Conservation (phyloP, 2,888 invertebrate species). For the Iselma pallidipennis region DNA sequence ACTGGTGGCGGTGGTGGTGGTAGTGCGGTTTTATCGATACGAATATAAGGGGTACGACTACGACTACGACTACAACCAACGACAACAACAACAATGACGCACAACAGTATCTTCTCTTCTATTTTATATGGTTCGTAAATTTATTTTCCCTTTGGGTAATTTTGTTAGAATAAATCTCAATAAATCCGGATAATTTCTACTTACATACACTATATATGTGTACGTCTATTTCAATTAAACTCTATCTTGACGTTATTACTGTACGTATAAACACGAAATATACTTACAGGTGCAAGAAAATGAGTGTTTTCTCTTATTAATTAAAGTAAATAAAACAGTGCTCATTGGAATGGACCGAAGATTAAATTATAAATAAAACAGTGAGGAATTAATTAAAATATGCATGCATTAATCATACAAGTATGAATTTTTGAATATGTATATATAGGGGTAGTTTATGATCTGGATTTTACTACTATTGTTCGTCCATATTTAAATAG, state of each 20-base stretch:
- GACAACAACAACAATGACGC: neutral
- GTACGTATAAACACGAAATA: neutral
- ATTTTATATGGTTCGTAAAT: neutral
- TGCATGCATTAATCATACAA: neutral
- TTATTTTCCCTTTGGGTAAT: neutral
- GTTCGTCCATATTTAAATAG: no score
- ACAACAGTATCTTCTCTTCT: neutral
- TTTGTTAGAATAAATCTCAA: constrained; percentile 7
- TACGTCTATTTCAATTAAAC: neutral
- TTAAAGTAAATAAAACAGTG: neutral
- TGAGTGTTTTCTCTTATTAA: neutral
- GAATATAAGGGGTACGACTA: neutral
- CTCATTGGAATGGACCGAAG: neutral
- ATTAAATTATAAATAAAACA: neutral
- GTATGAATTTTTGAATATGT: neutral
- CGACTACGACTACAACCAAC: neutral
- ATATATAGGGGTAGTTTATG: no score
- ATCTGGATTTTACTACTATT: no score
- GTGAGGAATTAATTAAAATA: neutral
- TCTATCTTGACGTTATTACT: neutral
- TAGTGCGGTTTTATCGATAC: constrained; percentile 9
- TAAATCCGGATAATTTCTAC: neutral
- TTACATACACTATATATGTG: neutral
- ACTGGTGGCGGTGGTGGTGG: neutral
- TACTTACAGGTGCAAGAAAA: neutral